Evolutionary conservation across 2,797 vertebrate species (phyloP).

Genomic region (Loris lydekkerianus): DNA sequence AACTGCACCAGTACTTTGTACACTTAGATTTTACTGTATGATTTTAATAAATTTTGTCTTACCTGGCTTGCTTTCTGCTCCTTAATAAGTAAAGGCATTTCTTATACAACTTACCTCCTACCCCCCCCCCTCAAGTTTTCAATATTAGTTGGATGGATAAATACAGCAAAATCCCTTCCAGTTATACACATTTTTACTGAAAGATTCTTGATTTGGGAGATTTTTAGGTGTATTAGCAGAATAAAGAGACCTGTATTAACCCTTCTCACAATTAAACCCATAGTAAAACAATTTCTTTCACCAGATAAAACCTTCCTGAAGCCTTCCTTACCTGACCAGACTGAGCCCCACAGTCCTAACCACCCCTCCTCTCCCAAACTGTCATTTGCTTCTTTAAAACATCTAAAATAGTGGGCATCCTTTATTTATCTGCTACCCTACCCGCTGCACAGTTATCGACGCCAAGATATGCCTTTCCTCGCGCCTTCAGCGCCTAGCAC

Average conservation of each 20-base stretch:
- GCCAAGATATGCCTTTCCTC: not conserved
- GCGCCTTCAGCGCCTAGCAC: not conserved
- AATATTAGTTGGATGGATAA: not conserved
- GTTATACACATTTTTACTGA: not conserved
- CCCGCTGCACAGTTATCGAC: not conserved
- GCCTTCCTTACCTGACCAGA: not conserved
- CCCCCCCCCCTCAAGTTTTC: not conserved
- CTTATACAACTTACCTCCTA: not conserved
- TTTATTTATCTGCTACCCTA: not conserved
- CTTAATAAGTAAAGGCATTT: not conserved
- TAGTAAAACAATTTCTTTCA: not conserved
- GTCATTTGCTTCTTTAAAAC: not conserved
- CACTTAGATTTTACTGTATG: conserved; percentile 40
- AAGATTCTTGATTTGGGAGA: not conserved
- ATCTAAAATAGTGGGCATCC: not conserved
- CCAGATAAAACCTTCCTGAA: not conserved
- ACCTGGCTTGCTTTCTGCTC: conserved; percentile 17
- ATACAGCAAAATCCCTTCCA: not conserved
- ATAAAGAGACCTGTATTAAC: not conserved
- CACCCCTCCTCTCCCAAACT: not conserved
- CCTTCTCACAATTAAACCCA: not conserved
- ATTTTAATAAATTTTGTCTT: not conserved
- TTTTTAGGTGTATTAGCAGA: not conserved
- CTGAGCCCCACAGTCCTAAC: no score
- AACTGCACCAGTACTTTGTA: conserved; percentile 8